Percentiles rank a stretch among this genome's conserved stretches.
Evolutionary conservation across 2,888 invertebrate species (phyloP).

Genomic region (Plebejus melissa): DNA sequence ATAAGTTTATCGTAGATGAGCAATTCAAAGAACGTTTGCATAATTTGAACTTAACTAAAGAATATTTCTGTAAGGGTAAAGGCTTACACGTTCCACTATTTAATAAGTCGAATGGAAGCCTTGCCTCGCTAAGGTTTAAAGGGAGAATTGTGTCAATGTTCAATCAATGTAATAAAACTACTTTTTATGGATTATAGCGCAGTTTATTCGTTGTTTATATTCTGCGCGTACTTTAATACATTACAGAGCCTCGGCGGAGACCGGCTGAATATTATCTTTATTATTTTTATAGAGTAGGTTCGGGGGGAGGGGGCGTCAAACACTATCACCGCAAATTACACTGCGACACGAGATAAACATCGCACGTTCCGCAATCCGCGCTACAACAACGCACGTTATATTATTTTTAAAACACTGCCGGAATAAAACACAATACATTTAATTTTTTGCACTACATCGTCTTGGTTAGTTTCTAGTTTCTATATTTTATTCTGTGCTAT

Average conservation of each 20-base stretch:
- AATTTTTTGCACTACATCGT: too few relatives aligned
- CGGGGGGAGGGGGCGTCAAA: not conserved
- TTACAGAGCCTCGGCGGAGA: not conserved
- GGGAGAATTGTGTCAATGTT: slow-evolving; percentile 4
- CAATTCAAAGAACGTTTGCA: not conserved
- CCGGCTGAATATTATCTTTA: not conserved
- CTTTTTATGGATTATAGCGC: slow-evolving; percentile 2
- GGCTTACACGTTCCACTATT: not conserved
- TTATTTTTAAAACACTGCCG: not conserved
- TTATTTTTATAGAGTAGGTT: not conserved
- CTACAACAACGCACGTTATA: not conserved
- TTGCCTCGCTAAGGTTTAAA: not conserved
- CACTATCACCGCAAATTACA: not conserved
- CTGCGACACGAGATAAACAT: not conserved
- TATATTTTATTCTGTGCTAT: not conserved
- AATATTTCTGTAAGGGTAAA: not conserved
- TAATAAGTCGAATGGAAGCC: not conserved
- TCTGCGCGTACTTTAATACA: not conserved
- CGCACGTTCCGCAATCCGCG: not conserved
- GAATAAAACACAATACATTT: too few relatives aligned
- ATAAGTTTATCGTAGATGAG: not conserved
- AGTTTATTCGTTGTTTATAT: slow-evolving; percentile 11
- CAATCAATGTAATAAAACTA: slow-evolving; percentile 2
- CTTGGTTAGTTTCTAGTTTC: not conserved
- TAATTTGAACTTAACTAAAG: too few relatives aligned